A percentile compares a stretch with the other conserved stretches of the same genome.
These are phyloP conservation scores for Oxystoma pomonae DNA, from an alignment of 2,888 invertebrate genomes.

Conservation along the genomic window DNA sequence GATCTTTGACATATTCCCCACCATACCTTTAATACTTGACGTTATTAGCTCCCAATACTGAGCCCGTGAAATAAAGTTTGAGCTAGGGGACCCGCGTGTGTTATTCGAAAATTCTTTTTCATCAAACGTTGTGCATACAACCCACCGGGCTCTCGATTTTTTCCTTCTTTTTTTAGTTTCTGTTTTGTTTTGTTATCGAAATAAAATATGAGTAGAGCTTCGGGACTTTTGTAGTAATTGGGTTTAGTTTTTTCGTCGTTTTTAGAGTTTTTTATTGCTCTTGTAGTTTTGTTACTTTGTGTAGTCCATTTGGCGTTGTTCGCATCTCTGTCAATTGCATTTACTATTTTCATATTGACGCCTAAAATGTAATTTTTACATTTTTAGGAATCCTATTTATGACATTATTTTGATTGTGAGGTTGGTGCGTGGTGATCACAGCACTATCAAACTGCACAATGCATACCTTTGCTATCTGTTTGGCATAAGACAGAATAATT, in stretches of 20 bases:
- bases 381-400: no score
- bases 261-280: not conserved
- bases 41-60: not conserved
- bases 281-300: not conserved
- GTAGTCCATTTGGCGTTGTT: not conserved
- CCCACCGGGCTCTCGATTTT: not conserved
- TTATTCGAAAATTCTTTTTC: not conserved
- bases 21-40: no score
- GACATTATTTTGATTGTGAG: no score
- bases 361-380: no score
- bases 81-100: not conserved
- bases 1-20: no score
- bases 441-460: no score
- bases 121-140: not conserved
- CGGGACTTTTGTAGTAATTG: not conserved
- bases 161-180: not conserved
- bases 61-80: not conserved
- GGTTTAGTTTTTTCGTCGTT: not conserved
- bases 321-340: not conserved
- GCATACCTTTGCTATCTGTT: no score
- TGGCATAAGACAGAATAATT: no score
- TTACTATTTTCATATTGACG: no score
- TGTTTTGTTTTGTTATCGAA: not conserved
- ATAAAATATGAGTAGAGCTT: not conserved
- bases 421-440: no score